A percentile compares a stretch with the other conserved stretches of the same genome.
These are phyloP conservation scores for Oreotrochilus melanogaster DNA, from an alignment of 2,113 vertebrate species.

Conservation along the genomic window DNA sequence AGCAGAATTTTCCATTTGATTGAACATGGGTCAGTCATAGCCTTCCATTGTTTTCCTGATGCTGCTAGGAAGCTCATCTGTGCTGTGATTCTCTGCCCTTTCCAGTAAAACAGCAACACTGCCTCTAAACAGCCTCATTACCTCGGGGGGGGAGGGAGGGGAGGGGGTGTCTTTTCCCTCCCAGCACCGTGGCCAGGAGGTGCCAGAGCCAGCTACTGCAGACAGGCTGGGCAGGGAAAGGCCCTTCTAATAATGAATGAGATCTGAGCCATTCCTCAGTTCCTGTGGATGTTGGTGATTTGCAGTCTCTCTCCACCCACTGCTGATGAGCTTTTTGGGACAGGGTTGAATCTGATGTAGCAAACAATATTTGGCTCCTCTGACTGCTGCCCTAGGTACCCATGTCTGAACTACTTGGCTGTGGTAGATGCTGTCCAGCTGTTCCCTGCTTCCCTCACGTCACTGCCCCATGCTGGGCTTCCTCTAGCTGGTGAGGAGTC, in stretches of 20 bases:
- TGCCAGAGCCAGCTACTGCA: background rate
- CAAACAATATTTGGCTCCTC: background rate
- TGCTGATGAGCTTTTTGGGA: background rate
- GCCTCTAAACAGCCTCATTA: constrained; percentile 23
- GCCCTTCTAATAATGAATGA: background rate
- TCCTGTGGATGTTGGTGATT: background rate
- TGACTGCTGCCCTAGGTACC: background rate
- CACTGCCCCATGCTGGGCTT: background rate
- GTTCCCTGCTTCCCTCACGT: background rate
- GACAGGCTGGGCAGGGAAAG: background rate
- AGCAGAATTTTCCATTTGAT: background rate
- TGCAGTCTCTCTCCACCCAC: background rate
- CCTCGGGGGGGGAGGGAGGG: accelerated
- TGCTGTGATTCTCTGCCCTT: background rate
- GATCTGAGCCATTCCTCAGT: background rate
- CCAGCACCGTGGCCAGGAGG: background rate
- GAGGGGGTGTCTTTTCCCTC: background rate
- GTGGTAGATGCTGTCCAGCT: background rate
- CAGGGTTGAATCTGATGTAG: background rate
- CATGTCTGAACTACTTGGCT: background rate
- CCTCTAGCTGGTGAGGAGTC: background rate
- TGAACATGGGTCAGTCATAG: constrained; percentile 39
- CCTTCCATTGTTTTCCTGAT: background rate
- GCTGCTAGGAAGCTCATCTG: background rate
- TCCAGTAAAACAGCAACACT: background rate